Evolutionary conservation across 1,140 invertebrate species (phyloP), one percentile per base, ranked within the genome.

Genomic region (Drosophila obscura): DNA sequence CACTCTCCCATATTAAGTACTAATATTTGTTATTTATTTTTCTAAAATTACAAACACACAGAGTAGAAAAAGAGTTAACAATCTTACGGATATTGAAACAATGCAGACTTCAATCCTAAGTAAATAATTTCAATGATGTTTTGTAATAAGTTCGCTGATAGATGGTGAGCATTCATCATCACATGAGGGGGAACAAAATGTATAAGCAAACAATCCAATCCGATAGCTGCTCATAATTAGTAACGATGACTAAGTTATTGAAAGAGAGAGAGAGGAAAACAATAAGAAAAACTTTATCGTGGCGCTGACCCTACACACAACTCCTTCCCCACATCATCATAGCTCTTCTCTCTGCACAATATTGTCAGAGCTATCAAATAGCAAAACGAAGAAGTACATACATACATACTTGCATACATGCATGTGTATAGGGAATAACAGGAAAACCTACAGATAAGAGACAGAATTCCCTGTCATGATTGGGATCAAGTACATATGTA

Each of bases 281-380:
- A 39, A 35, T 65, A 45, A 53, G 48, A 60, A 24, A 4, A 24
- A 69, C 77, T 80, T 80, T 69, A 80, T 76, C 57, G 60, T 72
- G 78, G 56, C 78, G 69, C 73, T 81, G 78, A 80, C 78, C 78
- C 44, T 56, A 48, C 22, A n/a, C 44, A 51, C 35, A 16, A 43
- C 48, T 8, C 43, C 62, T 28, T 44, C 19, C 24, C 46, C 46
- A 53, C 16, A 57, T 46, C 45, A 22, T n/a, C 22, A 4, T 4
- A 4, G 22, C 45, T 22, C 11, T 22, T 13, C 13, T 15, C 11
- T 11, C 49, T 55, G 26, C 15, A 65, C 56, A 71, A 58, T 65
- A 65, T 78, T 78, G 73, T 78, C 67, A 58, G 39, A 61, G 73
- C 66, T 81, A 80, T 81, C 73, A 80, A 80, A 71, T 71, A 48